Percentiles rank a stretch among this genome's conserved stretches.
These are phyloP conservation scores for Portunus trituberculatus DNA, from an alignment of 1,140 invertebrate species.

Conservation along the genomic window DNA sequence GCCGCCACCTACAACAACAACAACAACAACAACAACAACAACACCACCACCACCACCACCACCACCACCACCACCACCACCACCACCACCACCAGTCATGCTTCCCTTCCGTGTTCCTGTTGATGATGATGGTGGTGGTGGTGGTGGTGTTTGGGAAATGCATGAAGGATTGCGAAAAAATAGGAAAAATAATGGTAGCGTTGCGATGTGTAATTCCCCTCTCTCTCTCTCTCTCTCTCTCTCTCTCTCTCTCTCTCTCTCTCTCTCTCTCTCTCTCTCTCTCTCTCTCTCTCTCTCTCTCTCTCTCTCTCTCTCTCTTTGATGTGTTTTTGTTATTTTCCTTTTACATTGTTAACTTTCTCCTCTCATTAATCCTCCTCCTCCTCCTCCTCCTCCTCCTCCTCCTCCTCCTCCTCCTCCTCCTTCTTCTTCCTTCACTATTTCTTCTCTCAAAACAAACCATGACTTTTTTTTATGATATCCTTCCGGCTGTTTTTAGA, in stretches of 20 bases:
- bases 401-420: background rate
- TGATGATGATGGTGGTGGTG: too few species aligned
- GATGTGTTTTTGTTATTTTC: background rate
- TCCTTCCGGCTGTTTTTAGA: too few species aligned
- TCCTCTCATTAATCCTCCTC: background rate
- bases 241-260: conserved; percentile 26
- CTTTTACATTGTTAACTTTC: background rate
- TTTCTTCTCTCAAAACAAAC: too few species aligned
- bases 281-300: background rate
- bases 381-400: background rate
- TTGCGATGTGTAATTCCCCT: background rate
- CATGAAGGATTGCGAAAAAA: too few species aligned
- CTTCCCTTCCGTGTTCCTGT: too few species aligned
- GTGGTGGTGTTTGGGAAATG: too few species aligned
- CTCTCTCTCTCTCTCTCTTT: background rate
- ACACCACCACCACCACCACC: too few species aligned
- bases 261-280: background rate
- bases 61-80: too few species aligned
- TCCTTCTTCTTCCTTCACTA: background rate
- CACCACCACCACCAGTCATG: too few species aligned
- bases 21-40: too few species aligned
- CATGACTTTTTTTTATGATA: too few species aligned
- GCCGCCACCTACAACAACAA: too few species aligned
- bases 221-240: conserved; percentile 15
- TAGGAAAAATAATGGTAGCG: background rate